Evolutionary conservation across 2,888 invertebrate genomes (phyloP), one percentile per base, ranked within the genome.

Genomic region (Chesias legatella): DNA sequence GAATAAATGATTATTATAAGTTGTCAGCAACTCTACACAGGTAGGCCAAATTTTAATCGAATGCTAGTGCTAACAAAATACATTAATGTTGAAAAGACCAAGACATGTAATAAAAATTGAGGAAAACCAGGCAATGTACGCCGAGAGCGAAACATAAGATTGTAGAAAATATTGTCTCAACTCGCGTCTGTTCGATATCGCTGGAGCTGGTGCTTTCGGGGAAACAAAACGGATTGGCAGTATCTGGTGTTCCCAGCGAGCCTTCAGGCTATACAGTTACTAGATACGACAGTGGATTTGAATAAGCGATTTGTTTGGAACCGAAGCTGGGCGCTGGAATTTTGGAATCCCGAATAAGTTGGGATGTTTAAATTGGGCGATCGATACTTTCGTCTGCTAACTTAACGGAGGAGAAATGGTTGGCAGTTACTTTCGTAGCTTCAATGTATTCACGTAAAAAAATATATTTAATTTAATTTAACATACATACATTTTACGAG

Each of bases 201-300:
- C 27, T 30, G 55, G 53, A 48, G 48, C 51, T 53, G 49, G 50
- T 55, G 59, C 62, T 60, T 58, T 64, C 58, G 56, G 46, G 61
- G 63, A 70, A 73, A 79, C 76, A 74, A 78, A 81, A 78, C 67
- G 77, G 78, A 79, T 81, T 79, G 76, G 69, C 61, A 64, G 70
- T 71, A 73, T 74, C 71, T 64, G 54, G 54, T 43, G 58, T 61
- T 63, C 60, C 55, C 60, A 63, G 62, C 45, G 57, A 56, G 51
- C 51, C 53, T 56, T 27, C 59, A 38, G 57, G 64, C 61, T 53
- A 41, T 53, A 56, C 38, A 48, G 53, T 40, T 50, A 46, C 75
- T 78, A 49, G 76, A 78, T 67, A 51, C 51, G 67, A 38, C 48
- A 37, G 40, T 7, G 47, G 54, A 56, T 60, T 54, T 43, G 53